Evolutionary conservation across 2,888 invertebrate species (phyloP), one percentile per base, ranked within the genome.

Genomic region (Aphidius colemani): DNA sequence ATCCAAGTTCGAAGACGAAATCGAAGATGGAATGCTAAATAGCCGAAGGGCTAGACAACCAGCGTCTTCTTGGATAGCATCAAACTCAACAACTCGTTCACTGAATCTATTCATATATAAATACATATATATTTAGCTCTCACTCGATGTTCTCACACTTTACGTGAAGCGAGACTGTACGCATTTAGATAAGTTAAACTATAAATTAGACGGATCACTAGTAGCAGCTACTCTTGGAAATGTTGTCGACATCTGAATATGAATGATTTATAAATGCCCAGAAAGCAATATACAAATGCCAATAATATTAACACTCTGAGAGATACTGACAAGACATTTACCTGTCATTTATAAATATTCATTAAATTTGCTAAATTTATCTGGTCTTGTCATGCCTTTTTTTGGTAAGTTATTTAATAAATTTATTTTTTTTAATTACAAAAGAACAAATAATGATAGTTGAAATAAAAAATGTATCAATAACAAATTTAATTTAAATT

Each of bases 181-280:
- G 78, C 77, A 78, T 79, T 80, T 78, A 77, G 80, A 82, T 81
- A 81, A 81, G 79, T 81, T 80, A 75, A 81, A 81, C 78, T 81
- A 81, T 81, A 81, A 81, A 81, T 81, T 81, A 79, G 78, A 78
- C 78, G 78, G 79, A 81, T 82, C 78, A 79, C 78, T 77, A 75
- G 78, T 78, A 77, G 77, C 76, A 77, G 77, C 76, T 80, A 77
- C 74, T 78, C 76, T 75, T 74, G 78, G 77, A 78, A 78, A 78
- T 75, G 77, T 76, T 78, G 78, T 77, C 78, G 72, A 72, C 72
- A 75, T 67, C 74, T 77, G 77, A 79, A 80, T 80, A 78, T 79
- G 77, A 74, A 79, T 80, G 79, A 80, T 80, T 81, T 77, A 78
- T 75, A 73, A 74, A 74, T 30, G 30, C 30, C 30, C 30, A 30